Conservation (phyloP, 2,113 vertebrate genomes). For the Panthera uncia region DNA sequence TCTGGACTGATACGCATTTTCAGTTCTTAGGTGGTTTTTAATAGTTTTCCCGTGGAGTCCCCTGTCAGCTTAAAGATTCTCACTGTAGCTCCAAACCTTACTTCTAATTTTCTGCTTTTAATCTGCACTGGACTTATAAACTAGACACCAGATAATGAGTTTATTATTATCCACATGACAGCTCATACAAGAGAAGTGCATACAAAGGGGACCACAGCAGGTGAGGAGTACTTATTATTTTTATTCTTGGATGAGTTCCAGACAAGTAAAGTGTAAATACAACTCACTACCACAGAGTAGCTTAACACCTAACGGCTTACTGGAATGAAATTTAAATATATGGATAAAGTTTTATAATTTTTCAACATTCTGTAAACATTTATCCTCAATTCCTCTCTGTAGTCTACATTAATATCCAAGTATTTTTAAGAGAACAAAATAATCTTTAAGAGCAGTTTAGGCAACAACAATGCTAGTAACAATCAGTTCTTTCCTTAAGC, state of each 20-base stretch:
- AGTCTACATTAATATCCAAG: slow-evolving; percentile 35
- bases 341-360: background rate
- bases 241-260: slow-evolving; percentile 14
- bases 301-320: background rate
- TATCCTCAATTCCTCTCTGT: background rate
- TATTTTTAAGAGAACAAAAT: slow-evolving; percentile 35
- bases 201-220: background rate
- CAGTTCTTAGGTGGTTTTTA: slow-evolving; percentile 12
- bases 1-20: background rate
- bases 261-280: background rate
- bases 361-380: background rate
- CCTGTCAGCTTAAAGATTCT: slow-evolving; percentile 28
- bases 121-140: background rate
- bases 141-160: background rate
- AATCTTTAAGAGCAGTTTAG: slow-evolving; percentile 32
- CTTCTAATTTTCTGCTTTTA: slow-evolving; percentile 1
- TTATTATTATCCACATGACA: background rate
- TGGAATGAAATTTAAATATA: slow-evolving; percentile 21
- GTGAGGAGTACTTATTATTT: background rate
- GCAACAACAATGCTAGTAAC: slow-evolving; percentile 1
- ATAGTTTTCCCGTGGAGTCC: background rate
- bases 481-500: background rate
- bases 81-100: background rate
- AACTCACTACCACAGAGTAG: slow-evolving; percentile 10
- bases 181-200: background rate